These are phyloP conservation scores for Gambusia yucatana DNA, from an alignment of 2,797 vertebrate species.

Conservation along the genomic window DNA sequence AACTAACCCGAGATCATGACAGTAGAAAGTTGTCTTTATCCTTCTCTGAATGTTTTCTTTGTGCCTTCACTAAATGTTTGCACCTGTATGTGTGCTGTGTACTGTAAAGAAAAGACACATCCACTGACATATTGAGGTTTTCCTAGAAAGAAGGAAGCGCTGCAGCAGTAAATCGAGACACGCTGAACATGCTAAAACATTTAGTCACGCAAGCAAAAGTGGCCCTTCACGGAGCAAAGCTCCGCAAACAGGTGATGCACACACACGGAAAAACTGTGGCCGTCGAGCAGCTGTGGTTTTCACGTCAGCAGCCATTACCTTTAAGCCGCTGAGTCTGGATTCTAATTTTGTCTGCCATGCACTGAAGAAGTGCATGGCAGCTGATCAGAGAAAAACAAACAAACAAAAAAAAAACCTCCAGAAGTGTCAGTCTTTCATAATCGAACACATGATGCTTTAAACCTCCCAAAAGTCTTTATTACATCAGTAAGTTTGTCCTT, in stretches of 20 bases:
- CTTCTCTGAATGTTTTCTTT: background rate
- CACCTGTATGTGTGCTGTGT: slow-evolving; percentile 8
- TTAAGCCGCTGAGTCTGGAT: slow-evolving; percentile 8
- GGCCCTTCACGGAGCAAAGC: slow-evolving; percentile 2
- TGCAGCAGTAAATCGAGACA: slow-evolving; percentile 1
- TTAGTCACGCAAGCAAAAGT: background rate
- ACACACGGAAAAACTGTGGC: slow-evolving; percentile 17
- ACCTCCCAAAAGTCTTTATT: slow-evolving; percentile 27
- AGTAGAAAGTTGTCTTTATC: background rate
- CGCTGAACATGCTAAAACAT: background rate
- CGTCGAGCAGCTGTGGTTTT: slow-evolving; percentile 36
- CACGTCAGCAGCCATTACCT: slow-evolving; percentile 19
- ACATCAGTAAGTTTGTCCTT: slow-evolving; percentile 9
- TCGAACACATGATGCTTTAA: slow-evolving; percentile 7
- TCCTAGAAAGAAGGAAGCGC: background rate
- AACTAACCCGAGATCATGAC: too few relatives aligned
- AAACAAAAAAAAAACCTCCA: background rate
- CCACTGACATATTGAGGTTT: background rate
- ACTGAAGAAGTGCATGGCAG: background rate
- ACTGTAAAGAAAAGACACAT: slow-evolving; percentile 27
- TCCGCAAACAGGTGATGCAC: slow-evolving; percentile 24
- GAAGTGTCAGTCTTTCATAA: slow-evolving; percentile 50
- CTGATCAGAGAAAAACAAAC: slow-evolving; percentile 26
- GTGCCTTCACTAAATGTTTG: slow-evolving; percentile 3
- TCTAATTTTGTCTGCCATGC: slow-evolving; percentile 45